Evolutionary conservation across 2,113 vertebrate genomes (phyloP), one percentile per base, ranked within the genome.

Genomic region (Cervus canadensis): DNA sequence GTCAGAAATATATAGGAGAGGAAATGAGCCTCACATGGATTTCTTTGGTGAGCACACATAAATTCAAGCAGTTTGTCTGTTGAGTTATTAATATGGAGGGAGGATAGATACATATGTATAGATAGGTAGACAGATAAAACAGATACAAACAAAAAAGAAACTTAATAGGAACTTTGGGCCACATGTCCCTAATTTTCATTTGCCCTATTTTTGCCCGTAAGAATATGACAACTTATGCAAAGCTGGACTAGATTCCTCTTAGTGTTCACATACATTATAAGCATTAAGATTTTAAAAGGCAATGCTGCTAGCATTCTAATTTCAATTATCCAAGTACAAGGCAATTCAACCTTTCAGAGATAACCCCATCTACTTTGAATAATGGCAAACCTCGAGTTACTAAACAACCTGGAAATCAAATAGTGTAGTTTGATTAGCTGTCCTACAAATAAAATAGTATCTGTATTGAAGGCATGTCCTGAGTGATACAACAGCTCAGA

Each of bases 211-310:
- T 95, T 88, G 19, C 21, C 54, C 30, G 4, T 50, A 89, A 91
- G 86, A 95, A 78, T 92, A 54, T 36, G 89, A 5, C 62, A 96
- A 87, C n/a, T 84, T 14, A 30, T 52, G 3, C 19, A 87, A n/a
- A 79, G 26, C 92, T 85, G 85, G 98, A 98, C 97, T 96, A 98
- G 56, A 97, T 97, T 97, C 87, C 93, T 97, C 76, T 89, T 97
- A 97, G 98, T 96, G 96, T 94, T 79, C 26, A 92, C 64, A 88
- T 97, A 57, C 96, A 98, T 98, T 95, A 97, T 95, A 98, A 98
- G 93, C 97, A 98, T 95, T 95, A 96, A 97, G 89, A 98, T 95
- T 98, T 98, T 94, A 94, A 98, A 98, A 98, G 97, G 81, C 94
- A 98, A 95, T 93, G 89, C 89, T 94, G 78, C 60, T 86, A 78